Base-by-base conservation (phyloP, 35 echinoderm and acorn worm genomes). In the Apostichopus parvimensis region DNA sequence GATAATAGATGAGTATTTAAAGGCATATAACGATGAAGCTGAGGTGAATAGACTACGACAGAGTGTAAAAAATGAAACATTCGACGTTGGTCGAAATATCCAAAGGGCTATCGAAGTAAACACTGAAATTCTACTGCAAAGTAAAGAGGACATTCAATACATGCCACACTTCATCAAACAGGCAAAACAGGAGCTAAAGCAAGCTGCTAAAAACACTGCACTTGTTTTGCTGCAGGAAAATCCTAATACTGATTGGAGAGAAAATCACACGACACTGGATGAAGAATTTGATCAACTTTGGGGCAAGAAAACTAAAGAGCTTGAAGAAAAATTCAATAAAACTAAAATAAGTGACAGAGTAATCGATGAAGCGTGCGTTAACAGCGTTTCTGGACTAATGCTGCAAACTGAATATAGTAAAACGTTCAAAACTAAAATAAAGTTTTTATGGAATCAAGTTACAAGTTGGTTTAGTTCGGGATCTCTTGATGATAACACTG, bases 1-100 rank as follows among this genome's bases (percentile, higher is more conserved):
- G 9, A 34, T 45, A 53, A 73, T 88, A 28, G 86, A 88, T 72
- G 60, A 88, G 0, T 88, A 88, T 12, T 24, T 88, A 17, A 73
- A 20, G 1, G 34, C 9, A 73, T 22, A 88, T 64, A 8, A 18
- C 7, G 12, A 68, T 71, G 60, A 88, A 88, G 59, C 34, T 15
- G 86, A 88, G 28, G 86, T 88, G 13, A 66, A 88, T 2, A 18
- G 86, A 26, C 59, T 26, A 1, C n/a, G 54, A 2, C 9, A 71
- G 2, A 53, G 13, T 8, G 4, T 88, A 15, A 88, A 88, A 25
- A 66, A 18, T 52, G 13, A 64, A n/a, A 64, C 86, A 71, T 6
- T 25, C 2, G 61, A 88, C 23, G 56, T 71, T 72, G 86, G 54
- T 10, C 9, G 26, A 24, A 26, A 54, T 9, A 88, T 88, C 15